Conservation (phyloP, 2,113 vertebrate species). For the Nannospalax galili region DNA sequence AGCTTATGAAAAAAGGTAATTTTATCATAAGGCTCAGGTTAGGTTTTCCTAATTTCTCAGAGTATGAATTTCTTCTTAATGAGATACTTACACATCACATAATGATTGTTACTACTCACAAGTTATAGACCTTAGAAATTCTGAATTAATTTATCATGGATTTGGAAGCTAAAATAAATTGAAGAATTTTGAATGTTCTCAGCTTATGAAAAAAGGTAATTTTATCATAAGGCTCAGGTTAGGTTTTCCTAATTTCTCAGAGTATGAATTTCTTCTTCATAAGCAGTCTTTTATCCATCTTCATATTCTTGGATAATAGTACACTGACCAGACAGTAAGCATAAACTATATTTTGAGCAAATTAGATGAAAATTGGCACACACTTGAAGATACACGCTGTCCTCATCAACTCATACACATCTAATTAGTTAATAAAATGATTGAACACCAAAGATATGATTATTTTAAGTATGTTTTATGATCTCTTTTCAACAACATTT, state of each 20-base stretch:
- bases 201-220: neutral
- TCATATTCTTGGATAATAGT: neutral
- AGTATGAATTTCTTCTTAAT: neutral
- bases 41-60: neutral
- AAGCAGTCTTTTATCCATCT: neutral
- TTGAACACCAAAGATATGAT: neutral
- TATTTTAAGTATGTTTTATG: neutral
- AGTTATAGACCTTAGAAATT: neutral
- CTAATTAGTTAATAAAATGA: neutral
- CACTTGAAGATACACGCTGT: neutral
- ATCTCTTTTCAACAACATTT: slow-evolving; percentile 4
- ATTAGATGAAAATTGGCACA: neutral
- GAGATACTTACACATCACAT: no score
- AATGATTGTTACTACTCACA: neutral
- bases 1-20: neutral
- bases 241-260: neutral
- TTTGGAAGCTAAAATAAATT: slow-evolving; percentile 26
- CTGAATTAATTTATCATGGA: neutral
- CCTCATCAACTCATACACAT: neutral
- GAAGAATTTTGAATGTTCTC: neutral
- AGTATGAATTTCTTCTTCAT: neutral
- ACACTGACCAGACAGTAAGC: neutral
- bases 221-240: neutral
- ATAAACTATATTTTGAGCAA: neutral
- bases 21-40: neutral